These are phyloP conservation scores for Drosophila kokeensis DNA, from an alignment of 2,888 invertebrate species.

Conservation along the genomic window DNA sequence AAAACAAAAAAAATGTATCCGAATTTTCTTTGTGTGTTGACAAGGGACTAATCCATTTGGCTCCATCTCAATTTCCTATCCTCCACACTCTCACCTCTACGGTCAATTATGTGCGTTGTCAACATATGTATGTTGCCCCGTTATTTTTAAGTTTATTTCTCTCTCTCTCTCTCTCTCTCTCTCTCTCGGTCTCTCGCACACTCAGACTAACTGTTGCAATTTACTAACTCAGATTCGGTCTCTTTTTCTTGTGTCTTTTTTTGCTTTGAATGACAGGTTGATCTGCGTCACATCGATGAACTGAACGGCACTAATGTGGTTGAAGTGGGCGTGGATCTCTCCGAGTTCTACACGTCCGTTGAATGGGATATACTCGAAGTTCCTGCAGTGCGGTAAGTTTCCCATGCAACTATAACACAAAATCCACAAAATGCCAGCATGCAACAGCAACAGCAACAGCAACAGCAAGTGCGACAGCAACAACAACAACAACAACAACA, in stretches of 20 bases:
- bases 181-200: slow-evolving; percentile 26
- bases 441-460: slow-evolving; percentile 28
- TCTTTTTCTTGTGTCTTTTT: slow-evolving; percentile 3
- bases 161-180: slow-evolving; percentile 23
- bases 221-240: slow-evolving; percentile 23
- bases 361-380: slow-evolving; percentile 99
- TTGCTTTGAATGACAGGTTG: slow-evolving; percentile 88
- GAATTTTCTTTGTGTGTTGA: background rate
- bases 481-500: slow-evolving; percentile 2
- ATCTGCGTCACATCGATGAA: slow-evolving; percentile 96
- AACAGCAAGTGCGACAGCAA: slow-evolving; percentile 15
- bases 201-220: background rate
- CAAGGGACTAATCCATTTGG: background rate
- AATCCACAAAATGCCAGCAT: slow-evolving; percentile 9
- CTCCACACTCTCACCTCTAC: slow-evolving; percentile 7
- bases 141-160: slow-evolving; percentile 57
- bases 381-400: slow-evolving; percentile 93
- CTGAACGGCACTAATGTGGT: slow-evolving; percentile 95
- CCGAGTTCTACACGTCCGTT: slow-evolving; percentile 99
- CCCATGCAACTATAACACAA: slow-evolving; percentile 19
- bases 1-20: background rate
- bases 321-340: slow-evolving; percentile 97
- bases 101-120: slow-evolving; percentile 59
- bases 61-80: background rate
- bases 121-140: slow-evolving; percentile 45